These are phyloP conservation scores for Psilopsiagon aurifrons DNA, from an alignment of 2,113 vertebrate species.

Conservation along the genomic window DNA sequence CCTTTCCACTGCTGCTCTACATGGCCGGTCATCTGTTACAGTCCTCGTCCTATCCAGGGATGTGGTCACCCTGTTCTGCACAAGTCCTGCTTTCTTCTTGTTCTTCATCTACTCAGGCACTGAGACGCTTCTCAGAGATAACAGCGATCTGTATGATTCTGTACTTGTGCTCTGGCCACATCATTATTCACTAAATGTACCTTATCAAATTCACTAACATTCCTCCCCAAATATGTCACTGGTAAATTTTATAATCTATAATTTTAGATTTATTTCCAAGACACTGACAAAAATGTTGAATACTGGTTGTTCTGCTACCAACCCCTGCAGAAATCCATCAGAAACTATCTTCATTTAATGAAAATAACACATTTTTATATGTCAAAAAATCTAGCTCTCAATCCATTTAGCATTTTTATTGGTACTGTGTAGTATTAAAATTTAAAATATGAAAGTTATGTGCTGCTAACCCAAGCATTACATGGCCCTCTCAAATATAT, in stretches of 20 bases:
- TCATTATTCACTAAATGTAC: neutral
- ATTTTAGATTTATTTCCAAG: conserved; percentile 2
- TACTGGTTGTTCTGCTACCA: neutral
- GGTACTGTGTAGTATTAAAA: neutral
- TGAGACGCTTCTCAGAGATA: neutral
- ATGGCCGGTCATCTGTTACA: neutral
- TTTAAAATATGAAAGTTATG: neutral
- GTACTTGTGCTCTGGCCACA: neutral
- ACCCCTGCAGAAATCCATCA: neutral
- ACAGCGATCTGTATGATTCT: neutral
- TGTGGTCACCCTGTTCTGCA: neutral
- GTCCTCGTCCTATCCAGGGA: neutral
- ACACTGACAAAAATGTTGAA: neutral
- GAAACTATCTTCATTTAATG: neutral
- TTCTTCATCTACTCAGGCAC: neutral
- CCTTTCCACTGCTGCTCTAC: neutral
- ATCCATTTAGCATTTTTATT: neutral
- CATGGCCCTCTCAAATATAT: neutral
- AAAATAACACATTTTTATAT: neutral
- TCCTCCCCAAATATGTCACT: neutral
- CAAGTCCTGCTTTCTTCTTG: neutral
- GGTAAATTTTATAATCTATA: neutral
- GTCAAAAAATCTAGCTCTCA: neutral
- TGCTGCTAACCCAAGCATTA: neutral
- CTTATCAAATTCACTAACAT: neutral